Evolutionary conservation across 2,113 vertebrate genomes (phyloP).

Genomic region (Chlamydotis undulata): DNA sequence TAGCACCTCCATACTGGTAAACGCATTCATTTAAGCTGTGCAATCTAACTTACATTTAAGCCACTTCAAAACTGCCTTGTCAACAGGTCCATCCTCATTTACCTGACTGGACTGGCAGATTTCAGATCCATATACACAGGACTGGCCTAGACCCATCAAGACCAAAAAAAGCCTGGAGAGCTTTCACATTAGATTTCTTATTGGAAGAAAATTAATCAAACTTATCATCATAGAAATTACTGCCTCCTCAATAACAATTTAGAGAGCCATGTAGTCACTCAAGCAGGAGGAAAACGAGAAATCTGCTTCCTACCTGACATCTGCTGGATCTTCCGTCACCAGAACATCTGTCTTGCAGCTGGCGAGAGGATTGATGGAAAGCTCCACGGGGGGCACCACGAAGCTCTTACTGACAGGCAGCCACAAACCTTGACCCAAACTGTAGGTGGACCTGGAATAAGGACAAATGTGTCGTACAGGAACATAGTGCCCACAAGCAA

Average conservation of each 20-base stretch:
- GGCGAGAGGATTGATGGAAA: constrained; percentile 97
- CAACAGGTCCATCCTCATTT: not conserved
- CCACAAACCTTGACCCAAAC: constrained; percentile 96
- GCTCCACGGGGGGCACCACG: constrained; percentile 94
- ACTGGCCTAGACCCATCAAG: not conserved
- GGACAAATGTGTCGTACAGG: not conserved
- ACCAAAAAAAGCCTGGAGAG: not conserved
- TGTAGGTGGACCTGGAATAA: constrained; percentile 91
- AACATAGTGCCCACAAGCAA: not conserved
- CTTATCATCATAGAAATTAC: not conserved
- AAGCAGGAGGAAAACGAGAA: not conserved
- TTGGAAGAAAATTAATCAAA: constrained; percentile 6
- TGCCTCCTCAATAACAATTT: not conserved
- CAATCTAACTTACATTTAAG: not conserved
- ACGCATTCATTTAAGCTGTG: not conserved
- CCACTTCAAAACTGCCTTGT: not conserved
- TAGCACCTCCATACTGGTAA: not conserved
- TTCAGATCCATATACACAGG: not conserved
- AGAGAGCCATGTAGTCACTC: not conserved
- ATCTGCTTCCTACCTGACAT: constrained; percentile 89
- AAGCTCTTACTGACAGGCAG: constrained; percentile 98
- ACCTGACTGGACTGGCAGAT: not conserved
- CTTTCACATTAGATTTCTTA: not conserved
- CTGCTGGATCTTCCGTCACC: constrained; percentile 95
- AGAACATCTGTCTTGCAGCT: constrained; percentile 98